phyloP scores from a whole-genome alignment of 2,797 vertebrate species.

The Myotis vivesi region DNA sequence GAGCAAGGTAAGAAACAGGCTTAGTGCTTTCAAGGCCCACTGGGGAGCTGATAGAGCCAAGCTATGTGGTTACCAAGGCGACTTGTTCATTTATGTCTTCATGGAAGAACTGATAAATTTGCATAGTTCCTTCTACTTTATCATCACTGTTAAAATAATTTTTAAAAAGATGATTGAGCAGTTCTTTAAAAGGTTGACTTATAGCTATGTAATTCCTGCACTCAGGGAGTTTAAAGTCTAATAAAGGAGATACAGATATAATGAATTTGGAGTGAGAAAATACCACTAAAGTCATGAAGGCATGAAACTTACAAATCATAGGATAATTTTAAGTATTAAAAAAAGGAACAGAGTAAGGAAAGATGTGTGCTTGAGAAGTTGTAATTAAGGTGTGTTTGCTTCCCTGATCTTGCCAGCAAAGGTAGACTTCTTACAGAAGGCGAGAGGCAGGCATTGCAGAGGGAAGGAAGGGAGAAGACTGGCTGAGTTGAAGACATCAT shows the following conservation, averaged over 20 bases:
- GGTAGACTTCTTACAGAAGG: not conserved
- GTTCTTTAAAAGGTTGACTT: not conserved
- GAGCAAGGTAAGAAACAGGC: slow-evolving; percentile 59
- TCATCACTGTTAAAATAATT: not conserved
- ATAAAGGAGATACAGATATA: not conserved
- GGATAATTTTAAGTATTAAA: not conserved
- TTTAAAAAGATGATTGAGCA: not conserved
- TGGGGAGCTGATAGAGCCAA: slow-evolving; percentile 16
- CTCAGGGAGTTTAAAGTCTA: not conserved
- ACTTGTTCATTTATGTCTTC: slow-evolving; percentile 9
- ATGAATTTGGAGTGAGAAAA: not conserved
- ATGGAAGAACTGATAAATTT: slow-evolving; percentile 2
- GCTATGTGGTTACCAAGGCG: not conserved
- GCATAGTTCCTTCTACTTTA: slow-evolving; percentile 25
- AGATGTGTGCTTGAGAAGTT: not conserved
- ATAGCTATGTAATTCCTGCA: not conserved
- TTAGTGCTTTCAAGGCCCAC: slow-evolving; percentile 45
- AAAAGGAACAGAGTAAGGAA: not conserved
- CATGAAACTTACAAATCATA: not conserved
- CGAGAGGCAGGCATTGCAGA: not conserved
- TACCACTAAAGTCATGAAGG: not conserved
- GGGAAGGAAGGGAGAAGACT: not conserved
- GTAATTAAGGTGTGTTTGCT: not conserved
- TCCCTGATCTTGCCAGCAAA: not conserved
- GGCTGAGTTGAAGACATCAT: not conserved